phyloP scores from a whole-genome alignment of 2,113 vertebrate species.

The Ameiurus melas region DNA sequence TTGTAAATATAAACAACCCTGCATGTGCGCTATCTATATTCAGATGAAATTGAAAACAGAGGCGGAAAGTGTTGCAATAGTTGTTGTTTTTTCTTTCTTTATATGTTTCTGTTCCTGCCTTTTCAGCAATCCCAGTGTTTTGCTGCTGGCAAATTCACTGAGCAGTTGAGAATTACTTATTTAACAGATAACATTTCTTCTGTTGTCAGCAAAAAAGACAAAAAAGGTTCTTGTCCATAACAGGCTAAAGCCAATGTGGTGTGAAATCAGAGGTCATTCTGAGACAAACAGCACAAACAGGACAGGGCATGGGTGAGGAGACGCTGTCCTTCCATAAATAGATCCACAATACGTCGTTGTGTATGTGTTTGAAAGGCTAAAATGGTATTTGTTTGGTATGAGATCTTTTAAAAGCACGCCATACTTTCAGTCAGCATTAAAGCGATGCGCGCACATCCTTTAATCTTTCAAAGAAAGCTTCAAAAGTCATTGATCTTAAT shows the following conservation, averaged over 20 bases:
- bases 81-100: slow-evolving; percentile 37
- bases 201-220: slow-evolving; percentile 74
- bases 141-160: slow-evolving; percentile 72
- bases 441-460: slow-evolving; percentile 53
- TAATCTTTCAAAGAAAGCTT: slow-evolving; percentile 65
- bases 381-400: slow-evolving; percentile 59
- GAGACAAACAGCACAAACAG: slow-evolving; percentile 76
- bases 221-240: slow-evolving; percentile 70
- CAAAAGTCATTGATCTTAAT: slow-evolving; percentile 69
- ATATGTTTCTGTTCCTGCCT: slow-evolving; percentile 64
- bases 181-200: slow-evolving; percentile 81
- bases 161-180: slow-evolving; percentile 81
- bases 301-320: slow-evolving; percentile 68
- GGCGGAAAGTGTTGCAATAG: slow-evolving; percentile 54
- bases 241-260: slow-evolving; percentile 73
- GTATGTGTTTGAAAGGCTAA: slow-evolving; percentile 58
- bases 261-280: slow-evolving; percentile 80
- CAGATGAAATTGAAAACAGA: slow-evolving; percentile 54
- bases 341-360: slow-evolving; percentile 60
- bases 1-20: slow-evolving; percentile 41
- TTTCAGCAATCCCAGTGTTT: slow-evolving; percentile 78
- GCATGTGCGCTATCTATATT: slow-evolving; percentile 46
- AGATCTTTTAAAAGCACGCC: slow-evolving; percentile 47
- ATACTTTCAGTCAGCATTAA: slow-evolving; percentile 62
- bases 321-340: slow-evolving; percentile 71